A percentile compares a stretch with the other conserved stretches of the same genome.
Conservation (phyloP, 2,797 vertebrate species). For the Xiphophorus birchmanni region DNA sequence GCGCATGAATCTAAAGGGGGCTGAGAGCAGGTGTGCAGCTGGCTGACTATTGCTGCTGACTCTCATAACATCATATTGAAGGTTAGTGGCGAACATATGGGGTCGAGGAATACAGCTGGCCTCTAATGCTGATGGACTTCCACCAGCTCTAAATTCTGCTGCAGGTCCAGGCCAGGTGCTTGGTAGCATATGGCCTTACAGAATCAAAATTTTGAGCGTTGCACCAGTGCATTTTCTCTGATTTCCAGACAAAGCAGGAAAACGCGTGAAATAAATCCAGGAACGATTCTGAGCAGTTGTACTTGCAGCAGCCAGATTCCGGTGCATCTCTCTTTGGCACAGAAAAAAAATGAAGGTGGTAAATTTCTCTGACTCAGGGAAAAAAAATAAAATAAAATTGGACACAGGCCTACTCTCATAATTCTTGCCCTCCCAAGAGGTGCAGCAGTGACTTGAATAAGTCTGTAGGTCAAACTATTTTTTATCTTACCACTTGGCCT, state of each 20-base stretch:
- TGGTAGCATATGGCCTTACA: slow-evolving; percentile 27
- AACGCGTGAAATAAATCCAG: slow-evolving; percentile 57
- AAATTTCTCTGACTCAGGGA: slow-evolving; percentile 32
- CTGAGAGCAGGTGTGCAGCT: slow-evolving; percentile 62
- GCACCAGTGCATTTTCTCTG: background rate
- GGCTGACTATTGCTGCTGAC: slow-evolving; percentile 63
- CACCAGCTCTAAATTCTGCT: slow-evolving; percentile 61
- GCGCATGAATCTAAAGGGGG: slow-evolving; percentile 36
- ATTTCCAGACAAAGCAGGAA: slow-evolving; percentile 9
- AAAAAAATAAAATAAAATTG: background rate
- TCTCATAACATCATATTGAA: slow-evolving; percentile 51
- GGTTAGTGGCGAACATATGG: slow-evolving; percentile 61
- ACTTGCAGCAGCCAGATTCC: slow-evolving; percentile 40
- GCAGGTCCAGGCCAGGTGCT: slow-evolving; percentile 62
- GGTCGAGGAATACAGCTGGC: slow-evolving; percentile 69
- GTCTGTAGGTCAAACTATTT: slow-evolving; percentile 26
- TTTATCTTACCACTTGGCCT: slow-evolving; percentile 31
- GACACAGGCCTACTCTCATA: slow-evolving; percentile 16
- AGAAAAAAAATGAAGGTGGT: slow-evolving; percentile 47
- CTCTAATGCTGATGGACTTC: slow-evolving; percentile 68
- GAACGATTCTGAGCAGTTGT: slow-evolving; percentile 53
- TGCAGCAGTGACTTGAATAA: slow-evolving; percentile 30
- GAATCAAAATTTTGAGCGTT: slow-evolving; percentile 1
- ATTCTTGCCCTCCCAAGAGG: slow-evolving; percentile 24
- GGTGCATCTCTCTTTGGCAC: slow-evolving; percentile 24